Conservation (phyloP, 2,888 invertebrate species). For the Cremastinae sp. region DNA sequence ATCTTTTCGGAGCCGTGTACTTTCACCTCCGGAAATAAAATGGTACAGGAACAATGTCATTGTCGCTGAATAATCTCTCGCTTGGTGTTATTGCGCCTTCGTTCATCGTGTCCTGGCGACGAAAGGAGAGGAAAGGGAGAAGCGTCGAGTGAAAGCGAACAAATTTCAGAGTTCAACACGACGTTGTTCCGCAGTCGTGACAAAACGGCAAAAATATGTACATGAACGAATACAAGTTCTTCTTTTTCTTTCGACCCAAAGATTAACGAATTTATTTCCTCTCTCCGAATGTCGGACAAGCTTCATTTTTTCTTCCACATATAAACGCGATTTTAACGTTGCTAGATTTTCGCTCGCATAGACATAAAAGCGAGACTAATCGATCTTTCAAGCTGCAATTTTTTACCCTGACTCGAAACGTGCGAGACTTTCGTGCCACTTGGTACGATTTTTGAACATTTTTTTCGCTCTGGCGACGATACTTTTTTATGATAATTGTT, state of each 20-base stretch:
- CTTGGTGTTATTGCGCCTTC: conserved; percentile 7
- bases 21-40: conserved; percentile 39
- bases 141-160: conserved; percentile 70
- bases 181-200: conserved; percentile 44
- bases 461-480: neutral
- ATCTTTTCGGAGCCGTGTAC: conserved; percentile 15
- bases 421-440: neutral
- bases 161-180: conserved; percentile 62
- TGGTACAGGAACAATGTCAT: conserved; percentile 59
- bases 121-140: conserved; percentile 1
- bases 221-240: conserved; percentile 9
- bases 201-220: conserved; percentile 37
- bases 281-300: conserved; percentile 33
- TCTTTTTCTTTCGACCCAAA: neutral
- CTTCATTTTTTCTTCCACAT: no score
- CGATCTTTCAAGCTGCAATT: conserved; percentile 28
- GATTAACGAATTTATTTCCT: conserved; percentile 10
- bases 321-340: conserved; percentile 22
- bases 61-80: conserved; percentile 62
- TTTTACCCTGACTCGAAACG: neutral
- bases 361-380: conserved; percentile 43
- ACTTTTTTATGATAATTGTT: neutral
- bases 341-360: neutral
- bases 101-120: conserved; percentile 60
- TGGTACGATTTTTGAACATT: neutral